Percentiles rank a stretch among this genome's conserved stretches.
Evolutionary conservation across 2,888 invertebrate species (phyloP).

Genomic region (Drosophila colorata): DNA sequence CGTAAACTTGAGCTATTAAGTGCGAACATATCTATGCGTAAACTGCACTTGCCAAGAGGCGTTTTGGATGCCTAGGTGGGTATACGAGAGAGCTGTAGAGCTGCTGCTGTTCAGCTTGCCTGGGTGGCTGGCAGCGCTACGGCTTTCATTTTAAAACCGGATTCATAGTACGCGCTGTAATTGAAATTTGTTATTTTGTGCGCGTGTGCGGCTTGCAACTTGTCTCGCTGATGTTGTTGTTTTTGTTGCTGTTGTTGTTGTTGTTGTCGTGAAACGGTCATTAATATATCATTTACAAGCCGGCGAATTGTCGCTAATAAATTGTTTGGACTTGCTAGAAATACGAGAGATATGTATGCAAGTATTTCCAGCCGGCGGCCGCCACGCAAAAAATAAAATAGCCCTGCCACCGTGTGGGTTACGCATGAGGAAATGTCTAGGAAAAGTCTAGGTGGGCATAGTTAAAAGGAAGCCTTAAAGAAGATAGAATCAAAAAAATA

Average conservation of each 20-base stretch:
- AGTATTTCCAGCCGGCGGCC: slow-evolving; percentile 29
- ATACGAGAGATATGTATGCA: slow-evolving; percentile 23
- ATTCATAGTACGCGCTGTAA: slow-evolving; percentile 65
- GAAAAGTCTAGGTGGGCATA: slow-evolving; percentile 13
- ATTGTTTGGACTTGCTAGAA: slow-evolving; percentile 61
- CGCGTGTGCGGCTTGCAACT: slow-evolving; percentile 65
- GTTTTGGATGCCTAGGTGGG: slow-evolving; percentile 40
- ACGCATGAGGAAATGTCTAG: slow-evolving; percentile 33
- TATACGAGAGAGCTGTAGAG: slow-evolving; percentile 20
- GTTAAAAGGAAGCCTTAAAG: not conserved
- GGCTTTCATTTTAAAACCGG: slow-evolving; percentile 77
- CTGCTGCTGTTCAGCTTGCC: slow-evolving; percentile 5
- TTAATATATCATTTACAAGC: slow-evolving; percentile 82
- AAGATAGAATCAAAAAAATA: not conserved
- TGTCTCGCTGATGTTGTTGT: slow-evolving; percentile 19
- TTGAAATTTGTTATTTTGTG: slow-evolving; percentile 76
- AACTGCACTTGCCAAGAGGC: slow-evolving; percentile 52
- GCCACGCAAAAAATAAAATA: slow-evolving; percentile 11
- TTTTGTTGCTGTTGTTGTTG: slow-evolving; percentile 25
- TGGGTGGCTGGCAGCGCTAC: slow-evolving; percentile 35
- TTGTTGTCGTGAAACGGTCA: slow-evolving; percentile 63
- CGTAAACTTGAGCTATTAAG: slow-evolving; percentile 82
- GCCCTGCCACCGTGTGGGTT: slow-evolving; percentile 35
- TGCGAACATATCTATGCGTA: slow-evolving; percentile 70
- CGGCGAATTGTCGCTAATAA: slow-evolving; percentile 76